These are phyloP conservation scores for Listronotus oregonensis DNA, from an alignment of 1,140 invertebrate species.

Conservation along the genomic window DNA sequence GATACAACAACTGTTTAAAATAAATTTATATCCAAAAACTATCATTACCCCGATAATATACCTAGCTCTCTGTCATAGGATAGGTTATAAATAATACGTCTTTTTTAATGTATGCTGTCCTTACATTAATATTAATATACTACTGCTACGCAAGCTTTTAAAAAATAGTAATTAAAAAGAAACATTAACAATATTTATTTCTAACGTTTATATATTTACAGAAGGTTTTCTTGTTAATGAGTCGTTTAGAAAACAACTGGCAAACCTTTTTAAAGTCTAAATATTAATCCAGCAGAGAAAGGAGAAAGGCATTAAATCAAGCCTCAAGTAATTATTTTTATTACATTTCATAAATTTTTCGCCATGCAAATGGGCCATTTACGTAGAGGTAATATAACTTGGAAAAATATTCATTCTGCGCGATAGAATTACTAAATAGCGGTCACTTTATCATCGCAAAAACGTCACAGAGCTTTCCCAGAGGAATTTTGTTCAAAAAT, in stretches of 20 bases:
- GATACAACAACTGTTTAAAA: too few relatives aligned
- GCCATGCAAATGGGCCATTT: constrained; percentile 13
- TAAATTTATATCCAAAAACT: too few relatives aligned
- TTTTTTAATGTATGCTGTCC: too few relatives aligned
- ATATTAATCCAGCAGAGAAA: constrained; percentile 23
- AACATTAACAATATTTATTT: too few relatives aligned
- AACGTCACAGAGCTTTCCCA: too few relatives aligned
- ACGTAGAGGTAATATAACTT: constrained; percentile 2
- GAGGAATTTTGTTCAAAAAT: too few relatives aligned
- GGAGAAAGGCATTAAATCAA: constrained; percentile 1
- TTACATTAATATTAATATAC: too few relatives aligned
- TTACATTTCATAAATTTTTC: constrained; percentile 29
- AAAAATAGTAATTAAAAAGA: too few relatives aligned
- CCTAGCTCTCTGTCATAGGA: too few relatives aligned
- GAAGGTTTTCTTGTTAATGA: constrained; percentile 14
- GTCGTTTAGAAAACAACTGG: constrained; percentile 22
- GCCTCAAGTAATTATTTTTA: constrained; percentile 27
- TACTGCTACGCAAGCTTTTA: too few relatives aligned
- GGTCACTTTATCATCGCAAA: constrained; percentile 5
- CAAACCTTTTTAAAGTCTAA: constrained; percentile 19
- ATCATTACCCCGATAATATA: too few relatives aligned
- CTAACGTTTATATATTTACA: background rate
- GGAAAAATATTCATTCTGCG: constrained; percentile 7
- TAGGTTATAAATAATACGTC: too few relatives aligned
- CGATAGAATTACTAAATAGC: constrained; percentile 13